A percentile compares a stretch with the other conserved stretches of the same genome.
Evolutionary conservation across 2,113 vertebrate species (phyloP).

Genomic region (Trochalopteron elliotii): DNA sequence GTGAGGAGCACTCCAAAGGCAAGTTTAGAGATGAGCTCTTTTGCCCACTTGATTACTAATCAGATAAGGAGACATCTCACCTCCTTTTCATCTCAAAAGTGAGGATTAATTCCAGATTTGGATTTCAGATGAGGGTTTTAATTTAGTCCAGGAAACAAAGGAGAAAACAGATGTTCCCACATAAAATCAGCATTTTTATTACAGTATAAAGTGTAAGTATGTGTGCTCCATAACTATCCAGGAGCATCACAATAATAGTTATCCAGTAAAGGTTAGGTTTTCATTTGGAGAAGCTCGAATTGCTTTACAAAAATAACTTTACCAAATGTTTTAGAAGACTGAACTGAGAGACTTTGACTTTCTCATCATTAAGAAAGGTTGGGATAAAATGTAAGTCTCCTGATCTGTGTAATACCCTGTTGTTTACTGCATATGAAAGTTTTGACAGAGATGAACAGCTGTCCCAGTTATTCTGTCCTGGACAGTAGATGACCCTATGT

Average conservation of each 20-base stretch:
- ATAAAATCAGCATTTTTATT: background rate
- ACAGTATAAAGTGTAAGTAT: background rate
- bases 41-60: background rate
- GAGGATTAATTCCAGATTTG: constrained; percentile 1
- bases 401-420: background rate
- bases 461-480: background rate
- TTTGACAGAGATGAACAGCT: background rate
- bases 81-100: background rate
- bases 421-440: background rate
- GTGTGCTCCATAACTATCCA: background rate
- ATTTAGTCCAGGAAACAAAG: background rate
- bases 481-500: background rate
- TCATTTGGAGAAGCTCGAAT: background rate
- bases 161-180: background rate
- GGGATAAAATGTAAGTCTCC: background rate
- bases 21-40: background rate
- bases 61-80: background rate
- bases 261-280: background rate
- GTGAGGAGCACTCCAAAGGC: background rate
- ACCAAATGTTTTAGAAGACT: background rate
- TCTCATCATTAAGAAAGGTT: background rate
- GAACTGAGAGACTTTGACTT: background rate
- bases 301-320: background rate
- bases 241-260: background rate
- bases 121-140: background rate